Evolutionary conservation across 2,113 vertebrate genomes (phyloP), one percentile per base, ranked within the genome.

Genomic region (Motacilla alba): DNA sequence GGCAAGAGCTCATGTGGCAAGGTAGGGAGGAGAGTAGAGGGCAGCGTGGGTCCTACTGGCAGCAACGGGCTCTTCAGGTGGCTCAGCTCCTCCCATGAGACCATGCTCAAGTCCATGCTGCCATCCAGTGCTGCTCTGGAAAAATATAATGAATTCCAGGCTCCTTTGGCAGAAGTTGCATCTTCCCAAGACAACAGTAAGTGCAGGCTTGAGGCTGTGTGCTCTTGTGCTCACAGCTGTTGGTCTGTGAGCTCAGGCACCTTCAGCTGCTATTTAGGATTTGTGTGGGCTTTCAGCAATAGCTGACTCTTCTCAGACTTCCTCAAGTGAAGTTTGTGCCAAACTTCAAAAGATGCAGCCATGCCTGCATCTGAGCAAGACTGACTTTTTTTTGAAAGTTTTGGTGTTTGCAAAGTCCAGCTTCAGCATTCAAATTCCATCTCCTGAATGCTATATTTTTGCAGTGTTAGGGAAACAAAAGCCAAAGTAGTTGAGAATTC

Each of bases 401-500:
- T 24, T 62, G 55, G 30, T 81, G 46, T 44, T 60, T n/a, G 35
- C 37, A 64, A 91, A 93, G 60, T 46, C 37, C 83, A 72, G 31
- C 77, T 69, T 41, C 60, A 56, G 73, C 4, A 0, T 35, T 20
- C 52, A 70, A 58, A 39, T 47, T 78, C 49, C 35, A 9, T 67
- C 63, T 78, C 41, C 66, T 92, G 52, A 87, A 86, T 80, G 76
- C 56, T 80, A 27, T 55, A 15, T 49, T 79, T 91, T 95, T 72
- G 27, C 28, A 60, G 58, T 20, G 13, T 47, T 52, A 68, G 64
- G 58, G 76, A 68, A 67, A 93, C 75, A 95, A 96, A 97, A 89
- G 41, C 35, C 66, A 26, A 35, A 93, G 80, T n/a, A 68, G 66
- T 63, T 96, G 76, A 77, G 87, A 94, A 96, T 94, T 89, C 93